Evolutionary conservation across 2,113 vertebrate genomes (phyloP).

Genomic region (Carettochelys insculpta): DNA sequence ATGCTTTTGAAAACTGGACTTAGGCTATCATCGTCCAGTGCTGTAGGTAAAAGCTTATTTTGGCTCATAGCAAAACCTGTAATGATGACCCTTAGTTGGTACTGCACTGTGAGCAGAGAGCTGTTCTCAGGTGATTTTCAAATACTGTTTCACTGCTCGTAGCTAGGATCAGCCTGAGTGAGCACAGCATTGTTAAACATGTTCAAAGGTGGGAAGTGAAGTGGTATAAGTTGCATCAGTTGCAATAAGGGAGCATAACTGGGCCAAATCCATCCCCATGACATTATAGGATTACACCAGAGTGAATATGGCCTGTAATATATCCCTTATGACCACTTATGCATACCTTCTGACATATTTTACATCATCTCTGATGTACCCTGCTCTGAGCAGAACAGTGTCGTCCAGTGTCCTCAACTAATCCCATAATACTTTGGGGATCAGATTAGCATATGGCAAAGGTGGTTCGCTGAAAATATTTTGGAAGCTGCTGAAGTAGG

Average conservation of each 20-base stretch:
- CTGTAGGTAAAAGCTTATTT: not conserved
- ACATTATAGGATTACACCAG: not conserved
- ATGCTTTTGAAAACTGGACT: not conserved
- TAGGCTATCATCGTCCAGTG: not conserved
- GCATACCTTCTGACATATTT: rapidly evolving
- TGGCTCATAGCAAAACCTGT: not conserved
- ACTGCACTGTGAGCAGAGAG: not conserved
- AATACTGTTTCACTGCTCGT: not conserved
- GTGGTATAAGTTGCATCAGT: not conserved
- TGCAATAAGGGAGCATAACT: not conserved
- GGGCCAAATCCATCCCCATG: not conserved
- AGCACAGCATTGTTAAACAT: not conserved
- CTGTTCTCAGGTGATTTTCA: not conserved
- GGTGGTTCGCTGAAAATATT: not conserved
- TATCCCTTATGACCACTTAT: not conserved
- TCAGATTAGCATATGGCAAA: rapidly evolving
- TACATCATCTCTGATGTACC: not conserved
- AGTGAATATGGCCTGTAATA: not conserved
- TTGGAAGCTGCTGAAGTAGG: not conserved
- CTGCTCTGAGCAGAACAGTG: not conserved
- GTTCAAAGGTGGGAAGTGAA: not conserved
- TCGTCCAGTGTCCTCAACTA: not conserved
- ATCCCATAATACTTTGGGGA: rapidly evolving
- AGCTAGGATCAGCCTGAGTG: not conserved
- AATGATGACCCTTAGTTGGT: not conserved